phyloP scores from a whole-genome alignment of 2,888 invertebrate species.

The Cheilosia impressa region DNA sequence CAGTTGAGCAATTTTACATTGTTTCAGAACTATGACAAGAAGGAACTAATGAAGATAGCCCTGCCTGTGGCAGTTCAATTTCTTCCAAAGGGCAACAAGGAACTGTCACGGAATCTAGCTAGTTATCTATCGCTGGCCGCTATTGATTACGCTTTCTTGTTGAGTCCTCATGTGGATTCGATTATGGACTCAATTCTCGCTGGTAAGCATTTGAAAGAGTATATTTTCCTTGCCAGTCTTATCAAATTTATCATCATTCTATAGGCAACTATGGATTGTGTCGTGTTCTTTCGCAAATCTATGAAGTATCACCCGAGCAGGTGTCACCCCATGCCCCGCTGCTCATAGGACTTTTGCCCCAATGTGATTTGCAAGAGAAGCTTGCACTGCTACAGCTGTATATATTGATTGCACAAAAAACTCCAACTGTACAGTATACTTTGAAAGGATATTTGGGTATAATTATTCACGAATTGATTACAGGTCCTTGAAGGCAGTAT shows the following conservation, averaged over 20 bases:
- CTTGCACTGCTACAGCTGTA: slow-evolving; percentile 92
- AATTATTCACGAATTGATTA: slow-evolving; percentile 64
- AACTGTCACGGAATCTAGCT: slow-evolving; percentile 94
- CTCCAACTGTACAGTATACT: slow-evolving; percentile 86
- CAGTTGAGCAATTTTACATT: slow-evolving; percentile 2
- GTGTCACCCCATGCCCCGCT: slow-evolving; percentile 93
- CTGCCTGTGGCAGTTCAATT: slow-evolving; percentile 96
- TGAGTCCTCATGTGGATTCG: slow-evolving; percentile 94
- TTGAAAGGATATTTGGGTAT: background rate
- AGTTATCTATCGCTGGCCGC: slow-evolving; percentile 96
- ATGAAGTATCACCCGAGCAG: slow-evolving; percentile 93
- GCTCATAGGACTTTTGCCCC: slow-evolving; percentile 89
- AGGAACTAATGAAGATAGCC: slow-evolving; percentile 86
- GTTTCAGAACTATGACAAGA: slow-evolving; percentile 86
- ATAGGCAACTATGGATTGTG: slow-evolving; percentile 94
- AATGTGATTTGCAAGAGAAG: slow-evolving; percentile 94
- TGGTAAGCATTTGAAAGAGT: slow-evolving; percentile 84
- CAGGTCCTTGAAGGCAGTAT: slow-evolving; percentile 92
- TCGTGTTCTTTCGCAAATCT: slow-evolving; percentile 94
- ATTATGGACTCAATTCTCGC: slow-evolving; percentile 96
- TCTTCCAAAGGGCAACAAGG: slow-evolving; percentile 94
- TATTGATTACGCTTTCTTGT: slow-evolving; percentile 93
- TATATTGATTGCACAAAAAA: slow-evolving; percentile 91
- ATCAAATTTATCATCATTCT: background rate
- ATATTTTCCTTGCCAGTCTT: background rate